Conservation (phyloP, 1,140 invertebrate genomes). For the Cydia strobilella region DNA sequence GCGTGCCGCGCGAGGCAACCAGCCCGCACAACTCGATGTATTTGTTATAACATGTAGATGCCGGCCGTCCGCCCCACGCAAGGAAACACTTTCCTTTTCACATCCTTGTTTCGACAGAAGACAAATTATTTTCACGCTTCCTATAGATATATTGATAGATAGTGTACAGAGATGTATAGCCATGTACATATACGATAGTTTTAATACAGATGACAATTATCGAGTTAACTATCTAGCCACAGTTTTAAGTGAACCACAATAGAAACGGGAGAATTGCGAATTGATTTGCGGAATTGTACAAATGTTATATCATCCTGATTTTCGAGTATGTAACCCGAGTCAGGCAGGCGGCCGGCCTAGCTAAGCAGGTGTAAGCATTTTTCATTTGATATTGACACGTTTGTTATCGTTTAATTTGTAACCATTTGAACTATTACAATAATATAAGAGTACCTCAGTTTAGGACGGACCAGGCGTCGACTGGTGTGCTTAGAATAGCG, state of each 20-base stretch:
- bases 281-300: conserved; percentile 72
- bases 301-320: conserved; percentile 71
- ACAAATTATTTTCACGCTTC: conserved; percentile 56
- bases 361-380: conserved; percentile 77
- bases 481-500: conserved; percentile 71
- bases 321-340: conserved; percentile 59
- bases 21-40: conserved; percentile 69
- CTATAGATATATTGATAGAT: conserved; percentile 71
- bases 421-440: conserved; percentile 77
- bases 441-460: conserved; percentile 78
- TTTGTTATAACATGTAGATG: conserved; percentile 77
- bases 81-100: conserved; percentile 61
- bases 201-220: conserved; percentile 73
- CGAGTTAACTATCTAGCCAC: conserved; percentile 63
- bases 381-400: conserved; percentile 75
- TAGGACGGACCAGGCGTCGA: conserved; percentile 79
- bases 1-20: not conserved
- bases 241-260: conserved; percentile 72
- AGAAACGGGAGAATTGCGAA: conserved; percentile 61
- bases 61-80: conserved; percentile 65
- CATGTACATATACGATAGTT: conserved; percentile 76
- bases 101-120: conserved; percentile 71
- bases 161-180: conserved; percentile 77
- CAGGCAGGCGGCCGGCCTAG: conserved; percentile 67
- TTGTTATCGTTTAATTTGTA: conserved; percentile 78